These are phyloP conservation scores for Tanaodytes sp. DNA, from an alignment of 2,888 invertebrate species.

Conservation along the genomic window DNA sequence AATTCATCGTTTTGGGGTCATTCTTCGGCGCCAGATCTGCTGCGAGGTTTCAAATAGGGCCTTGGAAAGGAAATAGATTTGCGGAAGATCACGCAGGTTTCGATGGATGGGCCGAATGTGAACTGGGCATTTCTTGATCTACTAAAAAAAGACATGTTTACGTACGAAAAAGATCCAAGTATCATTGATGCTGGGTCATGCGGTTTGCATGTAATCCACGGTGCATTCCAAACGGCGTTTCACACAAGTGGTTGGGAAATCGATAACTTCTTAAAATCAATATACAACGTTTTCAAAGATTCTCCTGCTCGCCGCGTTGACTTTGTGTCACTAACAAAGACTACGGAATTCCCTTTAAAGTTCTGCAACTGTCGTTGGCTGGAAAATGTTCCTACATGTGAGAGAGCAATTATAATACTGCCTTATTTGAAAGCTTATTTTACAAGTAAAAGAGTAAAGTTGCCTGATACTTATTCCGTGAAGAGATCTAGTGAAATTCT, in stretches of 20 bases:
- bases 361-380: slow-evolving; percentile 29
- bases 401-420: slow-evolving; percentile 13
- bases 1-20: slow-evolving; percentile 20
- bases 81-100: slow-evolving; percentile 18
- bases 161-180: slow-evolving; percentile 20
- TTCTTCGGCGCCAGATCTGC: slow-evolving; percentile 15
- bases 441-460: slow-evolving; percentile 13
- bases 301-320: slow-evolving; percentile 16
- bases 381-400: slow-evolving; percentile 12
- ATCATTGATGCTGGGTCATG: slow-evolving; percentile 22
- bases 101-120: slow-evolving; percentile 49
- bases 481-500: slow-evolving; percentile 15
- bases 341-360: slow-evolving; percentile 13
- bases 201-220: slow-evolving; percentile 21
- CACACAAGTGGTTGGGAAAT: slow-evolving; percentile 14
- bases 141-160: slow-evolving; percentile 13
- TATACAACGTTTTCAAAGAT: slow-evolving; percentile 28
- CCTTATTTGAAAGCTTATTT: slow-evolving; percentile 13
- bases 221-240: slow-evolving; percentile 18
- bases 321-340: slow-evolving; percentile 7
- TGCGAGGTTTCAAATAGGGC: slow-evolving; percentile 11
- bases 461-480: too few species aligned
- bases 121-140: slow-evolving; percentile 40
- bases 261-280: slow-evolving; percentile 16
- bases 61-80: slow-evolving; percentile 16